phyloP scores from a whole-genome alignment of 2,797 vertebrate species.

The Halcyon smyrnensis region DNA sequence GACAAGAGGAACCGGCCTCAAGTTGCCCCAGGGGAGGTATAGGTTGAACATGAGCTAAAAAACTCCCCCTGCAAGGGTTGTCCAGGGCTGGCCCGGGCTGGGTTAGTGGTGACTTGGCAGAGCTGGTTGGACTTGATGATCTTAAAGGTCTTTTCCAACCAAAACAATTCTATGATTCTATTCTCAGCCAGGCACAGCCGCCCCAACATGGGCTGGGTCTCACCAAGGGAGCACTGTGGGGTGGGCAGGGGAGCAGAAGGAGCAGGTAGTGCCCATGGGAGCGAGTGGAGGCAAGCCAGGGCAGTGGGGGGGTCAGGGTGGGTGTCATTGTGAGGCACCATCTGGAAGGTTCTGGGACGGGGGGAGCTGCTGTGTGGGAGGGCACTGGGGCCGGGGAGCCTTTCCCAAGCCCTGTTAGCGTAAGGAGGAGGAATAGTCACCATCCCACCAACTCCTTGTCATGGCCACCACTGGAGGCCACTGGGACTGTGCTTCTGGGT shows the following conservation, averaged over 20 bases:
- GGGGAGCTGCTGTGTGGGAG: background rate
- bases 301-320: background rate
- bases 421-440: background rate
- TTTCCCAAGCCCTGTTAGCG: background rate
- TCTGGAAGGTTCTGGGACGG: background rate
- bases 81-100: background rate
- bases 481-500: background rate
- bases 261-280: background rate
- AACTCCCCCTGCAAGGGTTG: background rate
- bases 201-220: too few species aligned
- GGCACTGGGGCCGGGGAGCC: background rate
- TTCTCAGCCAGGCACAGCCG: too few species aligned
- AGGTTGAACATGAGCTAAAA: background rate
- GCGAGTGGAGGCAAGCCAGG: background rate
- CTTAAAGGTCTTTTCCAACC: background rate
- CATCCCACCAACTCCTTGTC: too few species aligned
- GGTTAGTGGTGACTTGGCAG: background rate
- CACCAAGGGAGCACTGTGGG: too few species aligned
- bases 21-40: background rate
- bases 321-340: background rate
- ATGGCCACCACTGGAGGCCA: too few species aligned
- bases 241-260: background rate
- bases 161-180: background rate
- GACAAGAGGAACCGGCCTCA: background rate
- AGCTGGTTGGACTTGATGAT: background rate